Conservation (phyloP, 2,113 vertebrate species). For the Oncorhynchus mykiss region DNA sequence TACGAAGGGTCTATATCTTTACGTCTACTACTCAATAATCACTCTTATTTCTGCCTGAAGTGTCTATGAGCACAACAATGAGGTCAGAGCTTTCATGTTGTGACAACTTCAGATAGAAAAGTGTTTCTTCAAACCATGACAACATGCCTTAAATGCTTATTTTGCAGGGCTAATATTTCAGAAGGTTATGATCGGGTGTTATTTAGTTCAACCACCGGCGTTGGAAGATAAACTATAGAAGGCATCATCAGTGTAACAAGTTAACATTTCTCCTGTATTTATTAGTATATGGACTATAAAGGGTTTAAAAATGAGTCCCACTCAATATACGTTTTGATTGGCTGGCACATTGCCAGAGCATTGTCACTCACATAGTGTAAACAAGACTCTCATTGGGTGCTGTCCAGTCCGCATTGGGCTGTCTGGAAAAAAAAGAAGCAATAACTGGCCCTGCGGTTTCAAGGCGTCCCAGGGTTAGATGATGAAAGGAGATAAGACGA, state of each 20-base stretch:
- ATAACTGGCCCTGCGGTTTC: slow-evolving; percentile 93
- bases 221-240: neutral
- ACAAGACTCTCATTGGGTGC: slow-evolving; percentile 96
- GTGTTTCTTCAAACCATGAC: neutral
- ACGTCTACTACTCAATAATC: neutral
- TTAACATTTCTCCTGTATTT: neutral
- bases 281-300: neutral
- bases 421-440: slow-evolving; percentile 80
- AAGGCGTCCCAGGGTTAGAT: slow-evolving; percentile 84
- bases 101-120: neutral
- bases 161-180: neutral
- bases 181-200: neutral
- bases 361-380: slow-evolving; percentile 95
- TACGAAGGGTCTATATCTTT: no score
- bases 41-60: neutral
- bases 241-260: neutral
- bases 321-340: slow-evolving; percentile 74
- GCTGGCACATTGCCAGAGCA: slow-evolving; percentile 80
- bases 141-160: neutral
- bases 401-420: slow-evolving; percentile 91
- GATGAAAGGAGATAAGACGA: slow-evolving; percentile 88
- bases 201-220: neutral
- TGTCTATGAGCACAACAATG: neutral
- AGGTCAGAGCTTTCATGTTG: neutral
- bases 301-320: slow-evolving; percentile 24